These are phyloP conservation scores for Drosophila paucipuncta DNA, from an alignment of 2,888 invertebrate species.

Conservation along the genomic window DNA sequence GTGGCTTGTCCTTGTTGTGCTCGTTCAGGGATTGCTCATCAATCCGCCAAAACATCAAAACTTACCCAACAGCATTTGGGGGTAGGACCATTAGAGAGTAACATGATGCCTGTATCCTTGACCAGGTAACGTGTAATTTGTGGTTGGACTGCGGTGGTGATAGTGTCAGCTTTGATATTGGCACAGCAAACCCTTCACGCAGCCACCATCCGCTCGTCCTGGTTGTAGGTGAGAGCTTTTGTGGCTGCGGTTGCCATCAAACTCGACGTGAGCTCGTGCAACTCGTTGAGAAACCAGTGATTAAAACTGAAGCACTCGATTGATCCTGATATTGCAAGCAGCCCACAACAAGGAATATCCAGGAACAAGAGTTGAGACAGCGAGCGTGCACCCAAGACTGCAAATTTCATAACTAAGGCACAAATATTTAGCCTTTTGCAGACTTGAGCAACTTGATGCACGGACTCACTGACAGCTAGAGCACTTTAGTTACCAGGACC, in stretches of 20 bases:
- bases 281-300: slow-evolving; percentile 65
- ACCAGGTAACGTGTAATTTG: slow-evolving; percentile 64
- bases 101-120: slow-evolving; percentile 34
- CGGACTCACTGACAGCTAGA: slow-evolving; percentile 31
- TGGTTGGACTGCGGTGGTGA: slow-evolving; percentile 55
- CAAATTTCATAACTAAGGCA: slow-evolving; percentile 71
- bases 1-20: slow-evolving; percentile 34
- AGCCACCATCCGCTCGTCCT: no score
- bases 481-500: slow-evolving; percentile 31
- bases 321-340: slow-evolving; percentile 63
- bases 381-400: slow-evolving; percentile 48
- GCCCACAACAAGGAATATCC: not conserved
- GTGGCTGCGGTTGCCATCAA: slow-evolving; percentile 60
- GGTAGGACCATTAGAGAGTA: slow-evolving; percentile 7
- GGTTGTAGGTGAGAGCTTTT: slow-evolving; percentile 11
- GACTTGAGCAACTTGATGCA: slow-evolving; percentile 57
- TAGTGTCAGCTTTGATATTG: slow-evolving; percentile 42
- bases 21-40: slow-evolving; percentile 62
- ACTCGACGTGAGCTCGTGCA: slow-evolving; percentile 61
- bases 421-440: slow-evolving; percentile 76
- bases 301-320: slow-evolving; percentile 76
- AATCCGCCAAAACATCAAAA: slow-evolving; percentile 73
- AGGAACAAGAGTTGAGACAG: not conserved
- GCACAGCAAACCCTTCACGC: not conserved
- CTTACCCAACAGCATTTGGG: slow-evolving; percentile 14